phyloP scores from a whole-genome alignment of 2,113 vertebrate species.

The Eira barbara region DNA sequence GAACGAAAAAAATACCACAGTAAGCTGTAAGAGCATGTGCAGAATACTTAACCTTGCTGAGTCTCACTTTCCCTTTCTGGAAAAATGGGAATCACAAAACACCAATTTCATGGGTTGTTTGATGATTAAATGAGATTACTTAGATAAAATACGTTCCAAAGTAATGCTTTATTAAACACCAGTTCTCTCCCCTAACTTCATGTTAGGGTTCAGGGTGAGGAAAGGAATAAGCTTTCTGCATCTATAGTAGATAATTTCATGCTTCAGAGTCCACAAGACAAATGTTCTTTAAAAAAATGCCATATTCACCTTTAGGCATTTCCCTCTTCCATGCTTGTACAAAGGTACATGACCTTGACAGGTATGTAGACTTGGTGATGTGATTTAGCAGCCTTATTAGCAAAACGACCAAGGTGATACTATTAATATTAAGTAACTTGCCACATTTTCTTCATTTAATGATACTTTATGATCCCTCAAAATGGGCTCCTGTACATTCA shows the following conservation, averaged over 20 bases:
- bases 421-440: neutral
- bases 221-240: neutral
- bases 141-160: neutral
- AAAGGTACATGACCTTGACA: neutral
- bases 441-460: neutral
- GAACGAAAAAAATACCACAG: neutral
- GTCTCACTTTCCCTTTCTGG: neutral
- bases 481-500: neutral
- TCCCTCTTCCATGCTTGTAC: neutral
- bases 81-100: neutral
- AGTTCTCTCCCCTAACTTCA: neutral
- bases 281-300: neutral
- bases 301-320: neutral
- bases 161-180: neutral
- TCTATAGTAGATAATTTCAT: neutral
- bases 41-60: neutral
- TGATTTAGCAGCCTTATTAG: neutral
- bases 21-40: neutral
- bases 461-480: slow-evolving; percentile 33
- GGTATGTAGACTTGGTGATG: neutral
- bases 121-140: neutral
- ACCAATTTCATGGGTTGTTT: neutral
- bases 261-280: neutral
- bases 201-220: neutral
- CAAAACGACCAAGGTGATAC: neutral